A percentile compares a stretch with the other conserved stretches of the same genome.
These are phyloP conservation scores for Aleiodes testaceus DNA, from an alignment of 2,888 invertebrate genomes.

Conservation along the genomic window DNA sequence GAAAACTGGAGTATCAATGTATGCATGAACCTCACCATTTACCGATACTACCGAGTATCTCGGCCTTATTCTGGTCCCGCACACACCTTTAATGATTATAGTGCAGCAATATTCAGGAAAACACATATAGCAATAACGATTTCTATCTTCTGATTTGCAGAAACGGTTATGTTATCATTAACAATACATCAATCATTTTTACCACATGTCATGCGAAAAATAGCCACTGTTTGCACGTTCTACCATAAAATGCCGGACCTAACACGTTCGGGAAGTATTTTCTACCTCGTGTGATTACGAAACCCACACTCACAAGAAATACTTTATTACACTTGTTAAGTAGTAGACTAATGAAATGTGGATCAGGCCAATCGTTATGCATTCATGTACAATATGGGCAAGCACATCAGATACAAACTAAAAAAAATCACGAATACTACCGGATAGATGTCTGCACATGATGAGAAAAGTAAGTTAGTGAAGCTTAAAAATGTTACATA, in stretches of 20 bases:
- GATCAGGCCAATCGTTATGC: conserved; percentile 46
- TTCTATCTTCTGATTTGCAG: conserved; percentile 34
- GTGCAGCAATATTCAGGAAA: conserved; percentile 29
- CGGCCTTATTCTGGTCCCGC: conserved; percentile 52
- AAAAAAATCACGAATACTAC: conserved; percentile 40
- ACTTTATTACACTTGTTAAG: conserved; percentile 50
- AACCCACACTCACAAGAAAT: conserved; percentile 48
- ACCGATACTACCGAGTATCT: conserved; percentile 50
- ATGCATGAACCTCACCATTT: background rate
- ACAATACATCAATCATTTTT: background rate
- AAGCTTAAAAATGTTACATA: too few relatives aligned
- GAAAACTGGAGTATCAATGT: background rate
- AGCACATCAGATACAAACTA: conserved; percentile 37
- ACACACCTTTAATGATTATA: conserved; percentile 50
- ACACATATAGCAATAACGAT: background rate
- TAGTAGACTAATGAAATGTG: conserved; percentile 55
- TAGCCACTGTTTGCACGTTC: too few relatives aligned
- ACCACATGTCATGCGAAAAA: too few relatives aligned
- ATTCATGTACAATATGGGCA: conserved; percentile 45
- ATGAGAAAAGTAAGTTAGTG: too few relatives aligned
- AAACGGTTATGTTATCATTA: background rate
- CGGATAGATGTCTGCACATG: conserved; percentile 42
- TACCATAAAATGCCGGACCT: too few relatives aligned
- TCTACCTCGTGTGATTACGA: too few relatives aligned
- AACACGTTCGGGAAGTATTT: too few relatives aligned